phyloP scores from a whole-genome alignment of 2,797 vertebrate species.

The Echeneis naucrates region DNA sequence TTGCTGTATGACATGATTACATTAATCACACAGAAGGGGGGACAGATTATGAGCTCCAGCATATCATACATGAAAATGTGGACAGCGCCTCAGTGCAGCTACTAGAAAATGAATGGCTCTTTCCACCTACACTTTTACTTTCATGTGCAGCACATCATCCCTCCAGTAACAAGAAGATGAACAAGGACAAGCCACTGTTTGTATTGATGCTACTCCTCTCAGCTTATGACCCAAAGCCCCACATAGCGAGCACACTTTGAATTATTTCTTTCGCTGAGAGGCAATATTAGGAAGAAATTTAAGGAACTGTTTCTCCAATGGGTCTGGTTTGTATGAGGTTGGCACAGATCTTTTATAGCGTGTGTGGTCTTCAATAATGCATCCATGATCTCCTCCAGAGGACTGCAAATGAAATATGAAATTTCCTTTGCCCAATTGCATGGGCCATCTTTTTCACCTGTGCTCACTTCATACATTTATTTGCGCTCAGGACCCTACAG shows the following conservation, averaged over 20 bases:
- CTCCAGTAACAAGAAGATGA: constrained; percentile 16
- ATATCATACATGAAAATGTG: constrained; percentile 3
- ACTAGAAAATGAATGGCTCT: constrained; percentile 7
- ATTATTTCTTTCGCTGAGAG: constrained; percentile 20
- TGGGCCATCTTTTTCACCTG: constrained; percentile 17
- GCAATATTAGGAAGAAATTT: constrained; percentile 27
- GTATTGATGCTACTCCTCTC: constrained; percentile 4
- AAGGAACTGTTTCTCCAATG: constrained; percentile 3
- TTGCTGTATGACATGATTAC: neutral
- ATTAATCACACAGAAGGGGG: neutral
- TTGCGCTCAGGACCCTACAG: neutral
- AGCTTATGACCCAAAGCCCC: constrained; percentile 18
- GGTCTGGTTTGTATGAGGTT: constrained; percentile 1
- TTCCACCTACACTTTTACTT: constrained; percentile 12
- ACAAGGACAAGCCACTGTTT: constrained; percentile 1
- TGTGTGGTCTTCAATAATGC: constrained; percentile 43
- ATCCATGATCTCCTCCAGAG: constrained; percentile 21
- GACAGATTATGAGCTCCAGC: neutral
- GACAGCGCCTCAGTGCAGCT: constrained; percentile 28
- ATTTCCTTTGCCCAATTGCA: constrained; percentile 24
- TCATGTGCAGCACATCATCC: constrained; percentile 13
- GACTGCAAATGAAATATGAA: constrained; percentile 23
- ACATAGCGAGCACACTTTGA: constrained; percentile 29
- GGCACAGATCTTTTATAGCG: neutral
- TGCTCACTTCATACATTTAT: constrained; percentile 26